phyloP scores from a whole-genome alignment of 2,888 invertebrate species.

The Phaonia tiefii region DNA sequence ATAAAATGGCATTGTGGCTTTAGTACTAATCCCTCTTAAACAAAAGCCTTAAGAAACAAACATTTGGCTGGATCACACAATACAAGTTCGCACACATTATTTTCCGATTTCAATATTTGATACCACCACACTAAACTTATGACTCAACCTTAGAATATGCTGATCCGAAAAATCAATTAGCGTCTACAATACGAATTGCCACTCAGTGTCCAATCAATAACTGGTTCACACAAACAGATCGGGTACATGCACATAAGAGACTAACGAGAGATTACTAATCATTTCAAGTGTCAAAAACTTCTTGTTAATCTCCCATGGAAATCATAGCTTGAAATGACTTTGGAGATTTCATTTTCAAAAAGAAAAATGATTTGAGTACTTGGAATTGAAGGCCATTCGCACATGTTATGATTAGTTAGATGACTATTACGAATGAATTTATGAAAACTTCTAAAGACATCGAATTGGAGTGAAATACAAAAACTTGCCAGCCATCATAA shows the following conservation, averaged over 20 bases:
- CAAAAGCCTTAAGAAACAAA: conserved; percentile 27
- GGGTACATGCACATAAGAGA: not conserved
- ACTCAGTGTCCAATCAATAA: not conserved
- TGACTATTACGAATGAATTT: not conserved
- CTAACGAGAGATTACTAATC: conserved; percentile 12
- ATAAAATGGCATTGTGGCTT: too few relatives aligned
- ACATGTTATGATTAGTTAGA: conserved; percentile 42
- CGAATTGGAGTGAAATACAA: not conserved
- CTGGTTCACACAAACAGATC: not conserved
- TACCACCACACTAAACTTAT: too few relatives aligned
- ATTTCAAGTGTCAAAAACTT: conserved; percentile 28
- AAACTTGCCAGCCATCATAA: not conserved
- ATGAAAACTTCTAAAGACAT: not conserved
- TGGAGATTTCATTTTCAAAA: conserved; percentile 13
- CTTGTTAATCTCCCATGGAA: conserved; percentile 28
- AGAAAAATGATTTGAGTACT: conserved; percentile 50
- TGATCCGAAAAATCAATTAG: conserved; percentile 34
- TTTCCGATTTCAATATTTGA: conserved; percentile 25
- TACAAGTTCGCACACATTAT: not conserved
- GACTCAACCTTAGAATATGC: conserved; percentile 26
- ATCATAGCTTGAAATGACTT: not conserved
- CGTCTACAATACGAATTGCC: not conserved
- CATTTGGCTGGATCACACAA: not conserved
- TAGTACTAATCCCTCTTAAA: not conserved
- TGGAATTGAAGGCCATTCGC: conserved; percentile 42